Percentiles rank a stretch among this genome's conserved stretches.
These are phyloP conservation scores for Halyomorpha halys DNA, from an alignment of 1,140 invertebrate species.

Conservation along the genomic window DNA sequence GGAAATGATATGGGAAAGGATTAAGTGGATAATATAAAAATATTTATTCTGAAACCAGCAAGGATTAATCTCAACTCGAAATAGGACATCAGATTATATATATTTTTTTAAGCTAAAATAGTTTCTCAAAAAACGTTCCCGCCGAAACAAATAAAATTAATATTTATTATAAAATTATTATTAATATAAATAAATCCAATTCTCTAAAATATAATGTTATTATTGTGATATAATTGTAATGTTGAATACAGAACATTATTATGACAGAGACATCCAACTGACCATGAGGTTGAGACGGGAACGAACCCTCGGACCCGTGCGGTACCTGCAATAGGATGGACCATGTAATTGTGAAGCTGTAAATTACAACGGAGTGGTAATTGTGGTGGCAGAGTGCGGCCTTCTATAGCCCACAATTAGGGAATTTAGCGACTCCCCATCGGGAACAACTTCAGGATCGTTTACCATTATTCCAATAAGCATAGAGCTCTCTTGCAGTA, in stretches of 20 bases:
- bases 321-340: not conserved
- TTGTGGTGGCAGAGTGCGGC: not conserved
- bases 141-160: too few species aligned
- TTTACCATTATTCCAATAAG: not conserved
- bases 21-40: too few species aligned
- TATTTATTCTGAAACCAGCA: too few species aligned
- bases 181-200: too few species aligned
- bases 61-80: too few species aligned
- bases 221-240: not conserved
- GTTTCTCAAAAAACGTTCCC: too few species aligned
- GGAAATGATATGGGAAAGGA: too few species aligned
- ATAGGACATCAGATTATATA: too few species aligned
- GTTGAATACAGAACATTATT: not conserved
- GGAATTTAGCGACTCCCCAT: conserved; percentile 8
- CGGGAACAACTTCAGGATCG: not conserved
- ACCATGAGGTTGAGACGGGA: not conserved
- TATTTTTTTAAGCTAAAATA: too few species aligned
- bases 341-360: conserved; percentile 11
- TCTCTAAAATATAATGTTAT: not conserved
- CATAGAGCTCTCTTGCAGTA: too few species aligned
- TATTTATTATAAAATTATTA: too few species aligned
- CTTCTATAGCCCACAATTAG: not conserved
- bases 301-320: not conserved
- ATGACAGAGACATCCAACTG: not conserved
- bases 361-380: not conserved